These are phyloP conservation scores for Tridacna gigas DNA, from an alignment of 2,888 invertebrate genomes.

Conservation along the genomic window DNA sequence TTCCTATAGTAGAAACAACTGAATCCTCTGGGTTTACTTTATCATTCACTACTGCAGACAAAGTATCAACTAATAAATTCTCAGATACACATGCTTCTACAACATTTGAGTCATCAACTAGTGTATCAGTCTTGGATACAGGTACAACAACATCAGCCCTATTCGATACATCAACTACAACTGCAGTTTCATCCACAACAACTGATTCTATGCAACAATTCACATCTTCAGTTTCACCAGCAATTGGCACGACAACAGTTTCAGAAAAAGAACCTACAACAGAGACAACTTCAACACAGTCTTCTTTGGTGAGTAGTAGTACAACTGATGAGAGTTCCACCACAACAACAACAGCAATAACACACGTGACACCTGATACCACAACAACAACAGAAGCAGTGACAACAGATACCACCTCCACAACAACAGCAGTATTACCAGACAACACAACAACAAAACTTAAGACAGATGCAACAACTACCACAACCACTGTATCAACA, in stretches of 20 bases:
- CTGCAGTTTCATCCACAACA: slow-evolving; percentile 22
- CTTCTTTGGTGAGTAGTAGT: no score
- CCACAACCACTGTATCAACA: slow-evolving; percentile 28
- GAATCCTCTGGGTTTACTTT: not conserved
- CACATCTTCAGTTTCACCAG: slow-evolving; percentile 5
- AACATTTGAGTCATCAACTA: slow-evolving; percentile 14
- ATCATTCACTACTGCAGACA: not conserved
- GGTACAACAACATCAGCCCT: not conserved
- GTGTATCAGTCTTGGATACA: slow-evolving; percentile 15
- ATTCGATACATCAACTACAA: slow-evolving; percentile 24
- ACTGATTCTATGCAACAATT: slow-evolving; percentile 25
- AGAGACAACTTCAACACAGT: slow-evolving; percentile 6
- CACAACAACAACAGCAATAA: slow-evolving; percentile 14
- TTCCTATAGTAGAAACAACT: not conserved
- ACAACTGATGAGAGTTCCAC: not conserved
- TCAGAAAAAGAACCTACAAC: not conserved
- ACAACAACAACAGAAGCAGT: slow-evolving; percentile 14
- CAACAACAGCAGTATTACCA: slow-evolving; percentile 25
- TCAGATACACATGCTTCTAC: slow-evolving; percentile 20
- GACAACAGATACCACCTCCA: slow-evolving; percentile 2
- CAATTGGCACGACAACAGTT: not conserved
- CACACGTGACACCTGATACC: slow-evolving; percentile 7
- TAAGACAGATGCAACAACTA: slow-evolving; percentile 17
- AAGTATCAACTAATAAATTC: not conserved
- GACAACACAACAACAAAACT: slow-evolving; percentile 18